These are phyloP conservation scores for Cochlearius cochlearius DNA, from an alignment of 2,113 vertebrate genomes.

Conservation along the genomic window DNA sequence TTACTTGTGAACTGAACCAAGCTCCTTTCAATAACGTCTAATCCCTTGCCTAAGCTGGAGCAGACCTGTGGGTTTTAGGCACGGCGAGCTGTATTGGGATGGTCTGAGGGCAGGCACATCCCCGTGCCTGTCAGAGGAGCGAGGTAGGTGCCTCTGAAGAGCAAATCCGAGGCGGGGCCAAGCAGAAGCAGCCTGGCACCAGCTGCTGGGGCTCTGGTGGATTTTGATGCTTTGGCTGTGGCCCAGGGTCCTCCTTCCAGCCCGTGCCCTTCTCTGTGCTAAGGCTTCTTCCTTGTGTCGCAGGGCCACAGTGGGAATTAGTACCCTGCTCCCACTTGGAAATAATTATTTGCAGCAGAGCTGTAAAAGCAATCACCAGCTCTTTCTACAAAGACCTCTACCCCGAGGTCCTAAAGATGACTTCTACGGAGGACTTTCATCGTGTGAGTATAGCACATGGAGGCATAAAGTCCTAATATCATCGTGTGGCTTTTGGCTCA, in stretches of 20 bases:
- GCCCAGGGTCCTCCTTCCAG: neutral
- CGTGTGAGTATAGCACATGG: neutral
- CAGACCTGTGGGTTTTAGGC: neutral
- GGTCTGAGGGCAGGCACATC: neutral
- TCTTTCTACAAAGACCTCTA: neutral
- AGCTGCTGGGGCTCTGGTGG: neutral
- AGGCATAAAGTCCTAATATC: neutral
- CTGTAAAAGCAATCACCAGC: neutral
- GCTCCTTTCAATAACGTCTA: neutral
- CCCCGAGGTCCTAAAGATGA: neutral
- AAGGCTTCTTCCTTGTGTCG: neutral
- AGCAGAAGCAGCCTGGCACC: neutral
- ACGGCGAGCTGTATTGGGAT: accelerated
- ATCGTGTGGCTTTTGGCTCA: neutral
- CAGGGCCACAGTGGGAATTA: neutral
- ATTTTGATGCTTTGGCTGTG: neutral
- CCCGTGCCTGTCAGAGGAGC: neutral
- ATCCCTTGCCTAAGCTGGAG: neutral
- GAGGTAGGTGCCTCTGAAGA: neutral
- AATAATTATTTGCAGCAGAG: neutral
- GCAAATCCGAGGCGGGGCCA: accelerated
- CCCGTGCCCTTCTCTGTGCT: accelerated
- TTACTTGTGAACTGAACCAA: neutral
- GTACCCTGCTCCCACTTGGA: neutral
- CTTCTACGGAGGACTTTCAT: neutral